phyloP scores from a whole-genome alignment of 2,113 vertebrate species.

The Alouatta palliata region DNA sequence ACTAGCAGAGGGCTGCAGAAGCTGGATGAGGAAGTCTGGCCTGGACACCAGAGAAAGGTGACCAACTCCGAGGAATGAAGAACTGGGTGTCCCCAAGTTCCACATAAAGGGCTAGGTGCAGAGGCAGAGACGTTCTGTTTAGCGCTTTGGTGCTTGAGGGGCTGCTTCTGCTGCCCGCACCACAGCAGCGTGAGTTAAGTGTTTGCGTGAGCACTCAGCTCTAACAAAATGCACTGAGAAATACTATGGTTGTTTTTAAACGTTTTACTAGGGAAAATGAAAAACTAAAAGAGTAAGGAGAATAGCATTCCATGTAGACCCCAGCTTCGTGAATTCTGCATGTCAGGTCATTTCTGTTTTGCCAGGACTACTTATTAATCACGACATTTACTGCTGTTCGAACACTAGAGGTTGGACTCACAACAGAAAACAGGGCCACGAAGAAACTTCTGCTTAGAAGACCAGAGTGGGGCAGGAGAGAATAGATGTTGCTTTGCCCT shows the following conservation, averaged over 20 bases:
- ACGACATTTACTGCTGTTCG: not conserved
- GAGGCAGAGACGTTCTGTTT: not conserved
- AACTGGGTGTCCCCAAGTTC: not conserved
- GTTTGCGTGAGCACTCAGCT: not conserved
- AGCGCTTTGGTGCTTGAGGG: not conserved
- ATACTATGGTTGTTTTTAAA: not conserved
- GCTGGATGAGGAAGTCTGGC: not conserved
- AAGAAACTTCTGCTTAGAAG: not conserved
- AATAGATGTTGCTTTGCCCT: not conserved
- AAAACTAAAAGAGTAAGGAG: not conserved
- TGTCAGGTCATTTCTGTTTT: not conserved
- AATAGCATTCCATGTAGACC: not conserved
- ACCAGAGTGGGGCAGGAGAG: not conserved
- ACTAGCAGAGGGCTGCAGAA: not conserved
- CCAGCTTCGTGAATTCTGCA: not conserved
- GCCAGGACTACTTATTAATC: not conserved
- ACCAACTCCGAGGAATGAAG: not conserved
- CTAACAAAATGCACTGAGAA: not conserved
- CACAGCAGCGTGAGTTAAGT: not conserved
- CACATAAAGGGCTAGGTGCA: rapidly evolving
- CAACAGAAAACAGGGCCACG: not conserved
- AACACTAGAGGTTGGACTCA: not conserved
- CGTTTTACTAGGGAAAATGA: not conserved
- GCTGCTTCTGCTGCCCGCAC: rapidly evolving
- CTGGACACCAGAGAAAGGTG: not conserved